Evolutionary conservation across 1,140 invertebrate genomes (phyloP).

Genomic region (Armadillidium nasatum): DNA sequence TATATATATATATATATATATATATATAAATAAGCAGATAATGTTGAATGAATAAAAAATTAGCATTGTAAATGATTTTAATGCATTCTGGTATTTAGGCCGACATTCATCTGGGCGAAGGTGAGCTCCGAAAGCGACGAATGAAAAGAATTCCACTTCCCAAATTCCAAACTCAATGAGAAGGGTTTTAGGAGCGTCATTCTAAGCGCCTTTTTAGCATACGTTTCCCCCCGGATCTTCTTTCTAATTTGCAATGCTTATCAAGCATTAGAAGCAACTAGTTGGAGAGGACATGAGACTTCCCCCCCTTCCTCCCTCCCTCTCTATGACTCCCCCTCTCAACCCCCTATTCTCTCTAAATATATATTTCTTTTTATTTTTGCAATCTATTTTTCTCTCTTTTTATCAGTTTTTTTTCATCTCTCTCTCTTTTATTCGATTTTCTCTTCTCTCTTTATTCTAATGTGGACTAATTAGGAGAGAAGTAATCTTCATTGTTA

Average conservation of each 20-base stretch:
- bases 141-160: background rate
- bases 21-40: too few relatives aligned
- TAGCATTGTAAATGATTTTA: slow-evolving; percentile 5
- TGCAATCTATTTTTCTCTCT: background rate
- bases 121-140: background rate
- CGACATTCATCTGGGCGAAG: background rate
- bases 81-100: background rate
- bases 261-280: slow-evolving; percentile 1
- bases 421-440: background rate
- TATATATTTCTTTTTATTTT: too few relatives aligned
- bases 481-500: background rate
- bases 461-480: background rate
- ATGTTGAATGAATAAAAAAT: background rate
- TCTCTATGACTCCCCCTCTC: background rate
- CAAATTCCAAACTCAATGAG: slow-evolving; percentile 2
- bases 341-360: too few relatives aligned
- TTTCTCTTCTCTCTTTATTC: background rate
- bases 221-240: background rate
- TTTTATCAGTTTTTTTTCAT: background rate
- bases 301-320: background rate
- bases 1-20: too few relatives aligned
- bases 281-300: background rate
- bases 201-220: background rate
- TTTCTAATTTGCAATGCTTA: slow-evolving; percentile 12
- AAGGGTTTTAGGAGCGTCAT: background rate